Conservation (phyloP, 2,888 invertebrate species). For the Hecatera dysodea region DNA sequence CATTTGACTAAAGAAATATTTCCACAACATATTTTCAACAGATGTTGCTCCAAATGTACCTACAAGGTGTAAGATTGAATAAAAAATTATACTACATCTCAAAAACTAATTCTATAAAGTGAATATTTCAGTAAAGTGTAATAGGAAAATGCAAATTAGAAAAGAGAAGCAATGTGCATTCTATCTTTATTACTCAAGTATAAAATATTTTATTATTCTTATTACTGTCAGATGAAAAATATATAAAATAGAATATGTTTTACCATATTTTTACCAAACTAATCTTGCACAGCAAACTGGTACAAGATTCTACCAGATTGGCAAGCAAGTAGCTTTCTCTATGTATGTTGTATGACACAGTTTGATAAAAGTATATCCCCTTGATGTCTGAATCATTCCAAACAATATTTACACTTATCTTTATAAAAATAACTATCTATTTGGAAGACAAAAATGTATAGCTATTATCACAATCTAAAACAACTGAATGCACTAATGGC, state of each 20-base stretch:
- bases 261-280: slow-evolving; percentile 35
- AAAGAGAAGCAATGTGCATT: slow-evolving; percentile 79
- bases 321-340: slow-evolving; percentile 44
- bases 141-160: slow-evolving; percentile 70
- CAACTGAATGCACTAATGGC: slow-evolving; percentile 60
- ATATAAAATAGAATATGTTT: slow-evolving; percentile 25
- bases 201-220: slow-evolving; percentile 34
- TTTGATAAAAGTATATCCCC: slow-evolving; percentile 62
- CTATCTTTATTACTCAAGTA: slow-evolving; percentile 60
- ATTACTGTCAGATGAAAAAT: slow-evolving; percentile 28
- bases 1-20: slow-evolving; percentile 7
- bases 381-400: slow-evolving; percentile 55
- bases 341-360: slow-evolving; percentile 27
- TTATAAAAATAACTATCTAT: slow-evolving; percentile 49
- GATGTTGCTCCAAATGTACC: slow-evolving; percentile 62
- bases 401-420: slow-evolving; percentile 43
- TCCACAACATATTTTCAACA: slow-evolving; percentile 25
- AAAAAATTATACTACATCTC: slow-evolving; percentile 37
- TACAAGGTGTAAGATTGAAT: slow-evolving; percentile 24
- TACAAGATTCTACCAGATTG: slow-evolving; percentile 35
- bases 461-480: slow-evolving; percentile 56
- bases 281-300: slow-evolving; percentile 43
- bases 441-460: slow-evolving; percentile 46
- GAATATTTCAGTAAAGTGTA: slow-evolving; percentile 55
- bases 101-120: slow-evolving; percentile 49